Evolutionary conservation across 2,113 vertebrate genomes (phyloP), one percentile per base, ranked within the genome.

Genomic region (Hydrolagus affinis): DNA sequence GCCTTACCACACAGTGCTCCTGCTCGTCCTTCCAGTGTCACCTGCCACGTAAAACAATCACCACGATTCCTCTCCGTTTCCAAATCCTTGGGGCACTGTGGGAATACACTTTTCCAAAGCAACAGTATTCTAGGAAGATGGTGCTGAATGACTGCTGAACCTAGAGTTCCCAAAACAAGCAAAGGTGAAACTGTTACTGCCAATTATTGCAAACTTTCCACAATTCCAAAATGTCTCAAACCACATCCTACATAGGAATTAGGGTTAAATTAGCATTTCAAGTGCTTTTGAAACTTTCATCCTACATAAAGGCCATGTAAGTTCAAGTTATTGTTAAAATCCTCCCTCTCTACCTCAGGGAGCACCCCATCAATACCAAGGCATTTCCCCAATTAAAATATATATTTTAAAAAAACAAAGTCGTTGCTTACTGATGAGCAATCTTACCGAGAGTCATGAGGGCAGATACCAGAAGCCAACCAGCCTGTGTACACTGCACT

Each of bases 1-100:
- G 25, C 66, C 96, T 91, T 90, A 98, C 97, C 96, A 86, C 93
- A 94, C 68, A 98, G 94, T 8, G 96, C 97, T 87, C 97, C 97
- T 19, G 96, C 92, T n/a, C 97, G 94, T 75, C 95, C 95, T 92
- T 97, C 96, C 87, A 98, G 90, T 0, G 96, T 97, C 69, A 98
- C 94, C 88, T 98, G 96, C 97, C 97, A 98, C 0, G 97, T 98
- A 86, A 98, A 98, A 0, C 91, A 93, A 91, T 98, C 97, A 88
- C 97, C 97, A 75, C 96, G 90, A 8, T 90, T 93, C 86, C 94
- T 94, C 90, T 98, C 97, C 85, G 91, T 94, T 89, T 97, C 95
- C 87, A 97, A 90, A 86, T 98, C 97, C 87, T 95, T 94, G 60
- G 95, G 88, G 6, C 95, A 96, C 14, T 90, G 90, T 3, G 97